These are phyloP conservation scores for Pemphigus obesinymphae DNA, from an alignment of 1,140 invertebrate genomes.

Conservation along the genomic window DNA sequence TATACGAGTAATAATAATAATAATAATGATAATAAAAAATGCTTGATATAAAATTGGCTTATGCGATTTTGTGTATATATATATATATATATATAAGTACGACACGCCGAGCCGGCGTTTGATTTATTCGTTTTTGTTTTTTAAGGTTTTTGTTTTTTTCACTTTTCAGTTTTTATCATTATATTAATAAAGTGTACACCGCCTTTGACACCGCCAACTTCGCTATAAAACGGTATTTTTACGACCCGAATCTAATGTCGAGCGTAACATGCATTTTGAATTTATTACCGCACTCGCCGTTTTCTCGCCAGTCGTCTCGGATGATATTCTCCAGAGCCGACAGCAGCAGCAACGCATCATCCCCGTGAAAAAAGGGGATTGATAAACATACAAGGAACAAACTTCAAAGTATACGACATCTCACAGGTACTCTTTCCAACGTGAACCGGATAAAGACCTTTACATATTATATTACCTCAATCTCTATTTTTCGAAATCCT, in stretches of 20 bases:
- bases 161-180: background rate
- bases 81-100: background rate
- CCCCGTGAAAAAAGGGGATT: background rate
- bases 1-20: background rate
- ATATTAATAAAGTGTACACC: slow-evolving; percentile 4
- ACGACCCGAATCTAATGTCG: slow-evolving; percentile 10
- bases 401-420: background rate
- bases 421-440: background rate
- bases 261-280: background rate
- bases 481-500: too few relatives aligned
- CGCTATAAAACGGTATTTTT: background rate
- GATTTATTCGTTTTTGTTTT: background rate
- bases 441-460: background rate
- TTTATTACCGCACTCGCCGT: background rate
- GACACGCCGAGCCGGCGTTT: background rate
- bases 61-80: background rate
- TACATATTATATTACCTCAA: background rate
- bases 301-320: background rate
- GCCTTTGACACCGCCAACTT: background rate
- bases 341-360: background rate
- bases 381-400: background rate
- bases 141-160: background rate
- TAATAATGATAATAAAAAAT: background rate
- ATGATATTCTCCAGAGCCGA: background rate
- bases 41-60: background rate